Base-by-base conservation (phyloP, 1,140 invertebrate species). In the Phymorhynchus buccinoides region DNA sequence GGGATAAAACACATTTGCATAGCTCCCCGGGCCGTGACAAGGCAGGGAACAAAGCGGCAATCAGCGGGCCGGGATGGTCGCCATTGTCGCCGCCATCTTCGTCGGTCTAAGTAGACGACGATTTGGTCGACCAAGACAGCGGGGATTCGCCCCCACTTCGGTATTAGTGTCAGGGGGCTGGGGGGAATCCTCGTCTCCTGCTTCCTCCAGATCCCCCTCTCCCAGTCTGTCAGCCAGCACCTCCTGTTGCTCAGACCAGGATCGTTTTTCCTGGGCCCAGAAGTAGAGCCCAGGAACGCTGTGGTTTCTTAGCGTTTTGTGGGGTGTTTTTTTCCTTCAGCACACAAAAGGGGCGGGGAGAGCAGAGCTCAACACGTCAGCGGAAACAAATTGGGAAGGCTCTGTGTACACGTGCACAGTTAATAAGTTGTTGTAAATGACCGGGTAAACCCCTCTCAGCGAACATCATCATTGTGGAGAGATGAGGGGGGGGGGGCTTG, bases 81-180 rank as follows among this genome's bases (percentile, higher is more conserved):
- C n/a, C 41, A 44, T 68, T 68, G 81, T 83, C 18, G n/a, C 37
- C 32, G 62, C 66, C 41, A 42, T 39, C 81, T 66, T 68, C 62
- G 30, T 18, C 18, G 35, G 32, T 41, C 80, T 62, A 48, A 32
- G 44, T 37, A 66, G 32, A 81, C 52, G 80, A 35, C 52, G 80
- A 81, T 83, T 83, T 83, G n/a, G 62, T 66, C 71, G 35, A 56
- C n/a, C n/a, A 30, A 30, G 81, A 44, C 81, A 83, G 81, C 81
- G 41, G 62, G 81, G 81, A 30, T n/a, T 42, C 62, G 62, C 62
- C 62, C n/a, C 0, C 52, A 37, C n/a, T 42, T 30, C 37, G 81
- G 81, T 83, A 83, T 83, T 83, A 83, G 81, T 83, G 81, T 83
- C 81, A 83, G 52, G 32, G 48, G 62, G 16, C 12, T 32, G n/a